phyloP scores from a whole-genome alignment of 2,888 invertebrate genomes.

The Amblyteles armatorius region DNA sequence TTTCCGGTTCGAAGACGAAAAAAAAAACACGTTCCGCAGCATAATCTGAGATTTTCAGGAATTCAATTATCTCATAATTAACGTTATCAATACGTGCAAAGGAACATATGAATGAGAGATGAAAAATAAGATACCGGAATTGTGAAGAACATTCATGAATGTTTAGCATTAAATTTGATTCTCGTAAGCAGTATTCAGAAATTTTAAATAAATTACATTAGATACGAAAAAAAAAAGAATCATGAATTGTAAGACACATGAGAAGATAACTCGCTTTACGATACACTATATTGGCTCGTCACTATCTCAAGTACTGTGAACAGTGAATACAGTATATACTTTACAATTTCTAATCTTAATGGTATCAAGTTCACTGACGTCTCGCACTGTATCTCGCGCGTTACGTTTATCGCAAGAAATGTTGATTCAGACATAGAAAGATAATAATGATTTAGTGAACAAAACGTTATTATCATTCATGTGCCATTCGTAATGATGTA shows the following conservation, averaged over 20 bases:
- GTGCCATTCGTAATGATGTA: neutral
- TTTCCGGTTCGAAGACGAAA: neutral
- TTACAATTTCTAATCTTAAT: slow-evolving; percentile 30
- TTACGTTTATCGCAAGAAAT: slow-evolving; percentile 35
- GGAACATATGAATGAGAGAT: too few relatives aligned
- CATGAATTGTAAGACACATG: neutral
- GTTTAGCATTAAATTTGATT: neutral
- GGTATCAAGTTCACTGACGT: slow-evolving; percentile 45
- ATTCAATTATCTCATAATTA: too few relatives aligned
- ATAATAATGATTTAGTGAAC: neutral
- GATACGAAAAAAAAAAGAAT: neutral
- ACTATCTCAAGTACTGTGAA: slow-evolving; percentile 9
- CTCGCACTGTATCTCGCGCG: slow-evolving; percentile 5
- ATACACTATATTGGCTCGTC: neutral
- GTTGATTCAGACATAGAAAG: neutral
- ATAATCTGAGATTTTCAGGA: neutral
- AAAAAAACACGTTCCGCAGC: too few relatives aligned
- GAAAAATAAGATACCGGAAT: too few relatives aligned
- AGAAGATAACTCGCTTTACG: neutral
- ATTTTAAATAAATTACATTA: neutral
- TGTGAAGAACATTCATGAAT: too few relatives aligned
- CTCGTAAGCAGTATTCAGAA: neutral
- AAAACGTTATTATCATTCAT: neutral
- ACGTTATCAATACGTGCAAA: too few relatives aligned
- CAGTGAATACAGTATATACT: neutral